Base-by-base conservation (phyloP, 2,888 invertebrate species). In the Sphaerophoria taeniata region DNA sequence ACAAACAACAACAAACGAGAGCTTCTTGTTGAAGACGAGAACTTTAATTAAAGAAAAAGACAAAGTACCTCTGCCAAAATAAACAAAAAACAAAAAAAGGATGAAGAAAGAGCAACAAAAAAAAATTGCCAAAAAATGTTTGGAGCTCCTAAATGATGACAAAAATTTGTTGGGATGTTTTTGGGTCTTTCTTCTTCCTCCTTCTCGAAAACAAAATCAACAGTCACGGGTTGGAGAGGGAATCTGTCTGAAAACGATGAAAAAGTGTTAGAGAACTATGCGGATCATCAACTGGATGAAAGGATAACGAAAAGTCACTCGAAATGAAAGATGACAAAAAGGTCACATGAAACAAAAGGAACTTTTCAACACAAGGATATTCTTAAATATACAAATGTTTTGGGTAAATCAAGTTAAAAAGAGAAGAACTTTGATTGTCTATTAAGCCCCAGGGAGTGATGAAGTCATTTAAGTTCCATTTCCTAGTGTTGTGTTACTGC, bases 11-110 rank as follows among this genome's bases (percentile, higher is more conserved):
- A 34, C 34, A 16, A 65, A 36, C 47, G 49, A 36, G 36, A 49
- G 16, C 33, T 61, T 72, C 56, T 71, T 47, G 43, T 51, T 45
- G 49, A 14, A 36, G 61, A 65, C 34, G 31, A 36, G 72, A 70
- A 83, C 78, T 83, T 78, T 83, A 78, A 83, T 83, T 83, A 83
- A 78, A 83, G 78, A 70, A 69, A 77, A 74, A 69, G 80, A 74
- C 74, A 80, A 75, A 74, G 72, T 53, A 51, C 53, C 51, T 51
- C 14, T 39, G 4, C 61, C 16, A 47, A 63, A 31, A 11, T 5
- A 55, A n/a, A 12, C 12, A 43, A 16, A 61, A 60, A 16, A 3
- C 36, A 49, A 55, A 34, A 39, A 34, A 33, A 47, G 33, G 33
- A 7, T 16, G 34, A 49, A 65, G 49, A 9, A 43, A 39, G 63